Evolutionary conservation across 1,140 invertebrate genomes (phyloP).

Genomic region (Saccostrea echinata): DNA sequence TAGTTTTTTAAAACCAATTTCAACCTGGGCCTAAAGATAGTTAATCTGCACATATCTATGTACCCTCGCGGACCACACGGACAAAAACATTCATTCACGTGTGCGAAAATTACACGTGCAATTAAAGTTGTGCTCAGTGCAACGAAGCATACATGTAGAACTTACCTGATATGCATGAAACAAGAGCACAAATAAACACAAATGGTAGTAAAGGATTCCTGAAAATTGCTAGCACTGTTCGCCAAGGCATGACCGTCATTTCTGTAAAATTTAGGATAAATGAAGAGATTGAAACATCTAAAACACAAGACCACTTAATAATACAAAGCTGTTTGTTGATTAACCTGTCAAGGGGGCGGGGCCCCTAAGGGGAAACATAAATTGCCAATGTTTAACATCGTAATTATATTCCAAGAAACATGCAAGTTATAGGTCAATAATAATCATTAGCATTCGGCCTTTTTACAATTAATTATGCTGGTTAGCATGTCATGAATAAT

Average conservation of each 20-base stretch:
- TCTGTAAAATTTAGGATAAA: slow-evolving; percentile 3
- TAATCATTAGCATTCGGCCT: not conserved
- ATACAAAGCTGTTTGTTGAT: slow-evolving; percentile 22
- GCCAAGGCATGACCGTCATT: slow-evolving; percentile 5
- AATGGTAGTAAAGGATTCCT: not conserved
- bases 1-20: too few species aligned
- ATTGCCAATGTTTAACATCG: not conserved
- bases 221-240: not conserved
- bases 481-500: not conserved
- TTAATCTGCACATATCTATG: too few species aligned
- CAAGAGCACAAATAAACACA: not conserved
- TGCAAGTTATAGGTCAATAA: not conserved
- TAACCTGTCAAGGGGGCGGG: slow-evolving; percentile 20
- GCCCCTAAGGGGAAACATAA: slow-evolving; percentile 8
- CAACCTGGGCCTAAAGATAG: too few species aligned
- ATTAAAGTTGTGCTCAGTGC: not conserved
- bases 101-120: not conserved
- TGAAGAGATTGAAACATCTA: slow-evolving; percentile 1
- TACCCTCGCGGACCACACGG: too few species aligned
- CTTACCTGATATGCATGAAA: slow-evolving; percentile 6
- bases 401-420: not conserved
- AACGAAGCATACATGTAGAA: not conserved
- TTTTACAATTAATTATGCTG: not conserved
- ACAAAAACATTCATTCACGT: not conserved
- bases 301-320: not conserved